Conservation (phyloP, 2,888 invertebrate species). For the Oxyteleia sp. region DNA sequence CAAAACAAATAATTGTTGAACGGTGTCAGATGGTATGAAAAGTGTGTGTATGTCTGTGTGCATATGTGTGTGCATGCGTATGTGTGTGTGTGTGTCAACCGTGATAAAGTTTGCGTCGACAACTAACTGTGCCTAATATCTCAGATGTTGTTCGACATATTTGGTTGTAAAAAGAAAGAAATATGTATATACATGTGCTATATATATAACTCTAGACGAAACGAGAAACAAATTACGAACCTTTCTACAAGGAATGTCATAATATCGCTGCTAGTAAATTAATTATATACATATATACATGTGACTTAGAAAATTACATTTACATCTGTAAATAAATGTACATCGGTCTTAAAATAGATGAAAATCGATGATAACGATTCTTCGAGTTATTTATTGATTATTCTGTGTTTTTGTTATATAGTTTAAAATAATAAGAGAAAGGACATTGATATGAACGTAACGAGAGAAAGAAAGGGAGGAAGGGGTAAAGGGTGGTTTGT, state of each 20-base stretch:
- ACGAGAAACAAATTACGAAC: constrained; percentile 40
- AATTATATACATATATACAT: constrained; percentile 32
- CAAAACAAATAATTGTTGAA: too few species aligned
- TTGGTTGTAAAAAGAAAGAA: constrained; percentile 37
- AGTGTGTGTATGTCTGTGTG: too few species aligned
- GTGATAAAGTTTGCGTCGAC: constrained; percentile 20
- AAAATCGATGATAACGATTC: constrained; percentile 33
- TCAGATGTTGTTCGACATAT: constrained; percentile 46
- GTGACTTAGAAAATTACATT: constrained; percentile 23
- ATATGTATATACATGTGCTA: constrained; percentile 43
- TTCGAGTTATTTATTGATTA: constrained; percentile 59
- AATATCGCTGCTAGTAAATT: constrained; percentile 58
- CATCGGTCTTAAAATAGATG: constrained; percentile 39
- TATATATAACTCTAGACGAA: constrained; percentile 47
- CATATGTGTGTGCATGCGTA: too few species aligned
- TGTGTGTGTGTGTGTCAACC: too few species aligned
- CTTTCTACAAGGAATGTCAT: constrained; percentile 44
- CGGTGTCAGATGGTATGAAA: too few species aligned
- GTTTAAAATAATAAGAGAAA: constrained; percentile 30
- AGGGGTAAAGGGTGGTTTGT: too few species aligned
- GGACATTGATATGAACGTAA: too few species aligned
- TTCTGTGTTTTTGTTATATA: constrained; percentile 58
- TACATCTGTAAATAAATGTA: constrained; percentile 62
- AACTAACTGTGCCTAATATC: constrained; percentile 50
- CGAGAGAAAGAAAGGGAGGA: too few species aligned